Evolutionary conservation across 2,888 invertebrate genomes (phyloP).

Genomic region (Ectemnius continuus): DNA sequence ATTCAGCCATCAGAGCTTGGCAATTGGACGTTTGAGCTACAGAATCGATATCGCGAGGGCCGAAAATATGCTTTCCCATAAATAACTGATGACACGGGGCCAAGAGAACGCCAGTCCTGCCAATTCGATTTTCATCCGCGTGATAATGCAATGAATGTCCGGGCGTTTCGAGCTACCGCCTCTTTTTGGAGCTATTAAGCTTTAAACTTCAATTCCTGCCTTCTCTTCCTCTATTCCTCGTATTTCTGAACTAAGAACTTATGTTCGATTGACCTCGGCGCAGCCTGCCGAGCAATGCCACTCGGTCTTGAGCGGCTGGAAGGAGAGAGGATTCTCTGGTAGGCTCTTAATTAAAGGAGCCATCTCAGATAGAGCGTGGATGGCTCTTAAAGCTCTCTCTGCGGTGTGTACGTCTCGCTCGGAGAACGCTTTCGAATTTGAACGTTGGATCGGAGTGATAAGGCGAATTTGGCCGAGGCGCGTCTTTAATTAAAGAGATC

Average conservation of each 20-base stretch:
- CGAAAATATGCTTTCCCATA: slow-evolving; percentile 27
- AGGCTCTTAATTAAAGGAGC: too few species aligned
- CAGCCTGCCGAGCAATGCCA: too few species aligned
- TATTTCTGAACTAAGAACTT: too few species aligned
- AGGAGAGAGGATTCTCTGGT: too few species aligned
- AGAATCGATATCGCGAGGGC: slow-evolving; percentile 29
- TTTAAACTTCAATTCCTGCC: too few species aligned
- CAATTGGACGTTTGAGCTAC: background rate
- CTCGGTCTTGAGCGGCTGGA: background rate
- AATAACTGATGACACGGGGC: slow-evolving; percentile 19
- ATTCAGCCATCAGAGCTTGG: background rate
- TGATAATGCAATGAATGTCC: slow-evolving; percentile 35
- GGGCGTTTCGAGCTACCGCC: slow-evolving; percentile 27
- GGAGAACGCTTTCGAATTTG: slow-evolving; percentile 19
- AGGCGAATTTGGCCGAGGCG: slow-evolving; percentile 34
- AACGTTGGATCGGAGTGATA: slow-evolving; percentile 34
- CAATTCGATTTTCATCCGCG: slow-evolving; percentile 19
- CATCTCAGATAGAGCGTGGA: too few species aligned
- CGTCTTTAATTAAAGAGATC: slow-evolving; percentile 50
- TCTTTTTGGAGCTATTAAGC: slow-evolving; percentile 33
- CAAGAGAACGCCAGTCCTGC: slow-evolving; percentile 1
- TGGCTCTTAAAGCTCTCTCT: too few species aligned
- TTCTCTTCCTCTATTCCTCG: too few species aligned
- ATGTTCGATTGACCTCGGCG: too few species aligned
- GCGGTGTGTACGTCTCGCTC: too few species aligned